phyloP scores from a whole-genome alignment of 37 sponge, comb jelly and placozoan species.

The Eunapius fragilis region DNA sequence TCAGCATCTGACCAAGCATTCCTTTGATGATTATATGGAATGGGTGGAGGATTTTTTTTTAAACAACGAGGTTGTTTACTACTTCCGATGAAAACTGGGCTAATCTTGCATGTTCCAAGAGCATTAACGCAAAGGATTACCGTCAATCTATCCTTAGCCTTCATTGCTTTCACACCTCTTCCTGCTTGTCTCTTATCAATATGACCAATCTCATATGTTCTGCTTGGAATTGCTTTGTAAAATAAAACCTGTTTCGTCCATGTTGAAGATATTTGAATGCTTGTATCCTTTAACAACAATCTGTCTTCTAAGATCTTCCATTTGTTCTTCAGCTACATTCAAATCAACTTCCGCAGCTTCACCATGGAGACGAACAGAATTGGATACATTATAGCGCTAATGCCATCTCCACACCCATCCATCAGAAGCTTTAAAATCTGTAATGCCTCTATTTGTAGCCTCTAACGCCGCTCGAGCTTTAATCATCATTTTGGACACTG shows the following conservation, averaged over 20 bases:
- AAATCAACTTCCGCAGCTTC: conserved; percentile 55
- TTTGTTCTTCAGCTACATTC: conserved; percentile 45
- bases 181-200: neutral
- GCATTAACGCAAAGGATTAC: neutral
- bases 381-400: conserved; percentile 41
- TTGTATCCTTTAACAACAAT: conserved; percentile 20
- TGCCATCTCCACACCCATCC: conserved; percentile 75
- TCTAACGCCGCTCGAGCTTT: neutral
- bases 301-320: conserved; percentile 37
- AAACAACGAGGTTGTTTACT: neutral
- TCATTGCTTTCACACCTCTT: neutral
- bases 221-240: conserved; percentile 51
- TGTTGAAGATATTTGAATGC: conserved; percentile 41
- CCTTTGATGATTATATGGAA: no score
- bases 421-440: conserved; percentile 57
- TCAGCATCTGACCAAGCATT: no score
- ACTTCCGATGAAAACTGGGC: neutral
- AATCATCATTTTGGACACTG: neutral
- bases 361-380: conserved; percentile 56
- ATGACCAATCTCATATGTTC: neutral
- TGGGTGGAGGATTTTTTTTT: conserved; percentile 44
- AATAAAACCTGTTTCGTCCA: conserved; percentile 57
- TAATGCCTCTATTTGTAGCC: conserved; percentile 38
- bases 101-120: neutral
- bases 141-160: neutral